phyloP scores from a whole-genome alignment of 2,888 invertebrate genomes.

The Zele albiditarsus region DNA sequence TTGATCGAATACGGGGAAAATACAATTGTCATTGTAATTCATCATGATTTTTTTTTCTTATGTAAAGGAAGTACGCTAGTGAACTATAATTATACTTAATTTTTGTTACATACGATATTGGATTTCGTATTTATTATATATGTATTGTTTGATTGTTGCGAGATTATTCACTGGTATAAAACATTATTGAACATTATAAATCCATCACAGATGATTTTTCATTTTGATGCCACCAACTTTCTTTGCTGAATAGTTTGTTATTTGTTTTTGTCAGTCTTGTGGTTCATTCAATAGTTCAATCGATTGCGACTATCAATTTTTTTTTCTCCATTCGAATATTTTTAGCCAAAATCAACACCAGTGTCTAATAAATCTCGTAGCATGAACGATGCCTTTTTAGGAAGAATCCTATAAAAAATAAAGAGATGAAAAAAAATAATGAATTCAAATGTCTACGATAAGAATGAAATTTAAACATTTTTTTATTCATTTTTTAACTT shows the following conservation, averaged over 20 bases:
- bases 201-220: slow-evolving; percentile 1
- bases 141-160: not conserved
- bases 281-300: not conserved
- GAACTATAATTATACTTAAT: not conserved
- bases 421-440: slow-evolving; percentile 14
- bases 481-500: not conserved
- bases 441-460: not conserved
- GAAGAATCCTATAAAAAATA: slow-evolving; percentile 74
- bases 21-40: slow-evolving; percentile 3
- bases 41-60: not conserved
- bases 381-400: slow-evolving; percentile 77
- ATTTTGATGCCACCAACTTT: slow-evolving; percentile 11
- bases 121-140: not conserved
- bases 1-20: not conserved
- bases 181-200: slow-evolving; percentile 18
- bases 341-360: slow-evolving; percentile 79
- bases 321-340: not conserved
- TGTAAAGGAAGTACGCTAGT: not conserved
- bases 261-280: slow-evolving; percentile 12
- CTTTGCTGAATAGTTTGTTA: not conserved
- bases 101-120: not conserved
- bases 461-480: not conserved
- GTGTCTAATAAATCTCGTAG: slow-evolving; percentile 79
- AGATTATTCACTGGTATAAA: not conserved
- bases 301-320: not conserved